These are phyloP conservation scores for Sarcophaga carnaria DNA, from an alignment of 2,888 invertebrate species.

Conservation along the genomic window DNA sequence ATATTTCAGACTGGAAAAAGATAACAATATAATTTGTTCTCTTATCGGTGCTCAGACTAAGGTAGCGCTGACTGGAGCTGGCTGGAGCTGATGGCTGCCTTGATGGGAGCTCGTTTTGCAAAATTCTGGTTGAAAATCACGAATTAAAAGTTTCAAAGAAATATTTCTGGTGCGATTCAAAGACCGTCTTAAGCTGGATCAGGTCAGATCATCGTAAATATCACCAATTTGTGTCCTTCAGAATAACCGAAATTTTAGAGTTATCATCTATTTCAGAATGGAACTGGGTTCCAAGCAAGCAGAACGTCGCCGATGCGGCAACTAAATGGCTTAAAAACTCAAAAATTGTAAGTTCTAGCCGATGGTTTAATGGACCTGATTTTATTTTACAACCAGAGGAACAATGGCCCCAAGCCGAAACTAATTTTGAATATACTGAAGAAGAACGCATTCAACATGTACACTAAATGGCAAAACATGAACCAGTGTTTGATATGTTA, in stretches of 20 bases:
- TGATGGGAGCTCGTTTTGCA: conserved; percentile 36
- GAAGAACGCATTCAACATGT: conserved; percentile 15
- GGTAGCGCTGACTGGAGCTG: conserved; percentile 9
- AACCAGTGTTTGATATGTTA: neutral
- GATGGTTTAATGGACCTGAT: conserved; percentile 13
- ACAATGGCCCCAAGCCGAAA: conserved; percentile 14
- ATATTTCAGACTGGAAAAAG: conserved; percentile 23
- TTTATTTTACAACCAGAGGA: conserved; percentile 34
- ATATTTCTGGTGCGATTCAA: conserved; percentile 12
- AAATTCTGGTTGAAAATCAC: conserved; percentile 15
- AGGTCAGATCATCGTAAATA: conserved; percentile 28
- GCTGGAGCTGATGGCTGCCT: conserved; percentile 38
- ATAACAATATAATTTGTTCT: conserved; percentile 35
- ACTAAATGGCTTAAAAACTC: neutral
- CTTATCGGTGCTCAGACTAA: conserved; percentile 30
- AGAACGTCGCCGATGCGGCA: conserved; percentile 46
- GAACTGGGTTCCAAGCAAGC: conserved; percentile 43
- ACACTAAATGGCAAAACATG: neutral
- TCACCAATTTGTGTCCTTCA: conserved; percentile 24
- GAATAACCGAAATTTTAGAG: conserved; percentile 41
- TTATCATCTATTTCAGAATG: conserved; percentile 12
- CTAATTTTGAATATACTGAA: conserved; percentile 1
- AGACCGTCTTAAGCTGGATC: conserved; percentile 22
- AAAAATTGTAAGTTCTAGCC: conserved; percentile 2
- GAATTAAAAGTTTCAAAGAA: conserved; percentile 1